Base-by-base conservation (phyloP, 2,113 vertebrate species). In the Acinonyx jubatus region DNA sequence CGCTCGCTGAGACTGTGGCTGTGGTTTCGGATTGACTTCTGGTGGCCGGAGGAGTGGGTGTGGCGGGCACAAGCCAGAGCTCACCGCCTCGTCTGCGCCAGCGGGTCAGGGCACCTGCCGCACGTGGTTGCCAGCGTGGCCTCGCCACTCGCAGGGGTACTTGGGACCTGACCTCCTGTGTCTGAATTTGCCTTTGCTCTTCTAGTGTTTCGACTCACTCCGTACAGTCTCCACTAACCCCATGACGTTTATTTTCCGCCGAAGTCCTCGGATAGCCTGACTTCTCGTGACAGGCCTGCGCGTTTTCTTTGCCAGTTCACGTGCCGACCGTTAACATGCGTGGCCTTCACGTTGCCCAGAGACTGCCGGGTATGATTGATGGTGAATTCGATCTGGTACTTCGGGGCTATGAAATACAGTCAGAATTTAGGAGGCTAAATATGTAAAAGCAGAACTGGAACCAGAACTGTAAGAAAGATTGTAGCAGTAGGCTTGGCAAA, bases 351-450 rank as follows among this genome's bases (percentile, higher is more conserved):
- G 25, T 41, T 4, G 45, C 92, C 82, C 57, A 55, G 57, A 66
- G 38, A 33, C 1, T 25, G 71, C 61, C 45, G 78, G 41, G 33
- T 25, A 63, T 36, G 79, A n/a, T 61, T 45, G 61, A 71, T 61
- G 79, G 14, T 73, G 61, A n/a, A 83, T 73, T 71, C 68, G 79
- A 27, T 66, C 29, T 87, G 61, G 4, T 69, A 27, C 87, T 66
- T 57, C n/a, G 66, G 45, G 68, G 38, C 21, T 25, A 2, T 14
- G 57, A 61, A 41, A 33, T 89, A 89, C 61, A 36, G 36, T 48
- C 41, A 73, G 61, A 78, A 78, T 79, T 66, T 55, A 78, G 69
- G 84, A 93, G 69, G 29, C n/a, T 36, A 55, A 66, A 86, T 86
- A 45, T 45, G 2, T 78, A 38, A 85, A 84, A 65, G 36, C 41